Conservation (phyloP, 1,140 invertebrate genomes). For the Sycobia sp. region DNA sequence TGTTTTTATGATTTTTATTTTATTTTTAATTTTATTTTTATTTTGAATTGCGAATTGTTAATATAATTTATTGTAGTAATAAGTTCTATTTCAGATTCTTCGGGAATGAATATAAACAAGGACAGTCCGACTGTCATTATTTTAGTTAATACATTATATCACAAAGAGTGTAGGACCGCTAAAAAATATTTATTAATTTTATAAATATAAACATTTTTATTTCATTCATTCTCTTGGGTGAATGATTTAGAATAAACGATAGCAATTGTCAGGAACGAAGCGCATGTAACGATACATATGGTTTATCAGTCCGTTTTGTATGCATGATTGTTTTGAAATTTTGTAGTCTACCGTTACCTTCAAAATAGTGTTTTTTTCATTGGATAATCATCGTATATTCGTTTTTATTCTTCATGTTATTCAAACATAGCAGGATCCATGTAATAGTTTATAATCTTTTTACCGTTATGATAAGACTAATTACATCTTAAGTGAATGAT, state of each 20-base stretch:
- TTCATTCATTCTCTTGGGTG: too few species aligned
- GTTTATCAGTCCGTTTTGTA: conserved; percentile 10
- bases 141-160: too few species aligned
- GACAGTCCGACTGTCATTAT: too few species aligned
- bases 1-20: too few species aligned
- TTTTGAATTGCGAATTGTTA: too few species aligned
- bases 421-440: conserved; percentile 4
- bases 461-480: conserved; percentile 15
- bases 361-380: conserved; percentile 12
- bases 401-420: conserved; percentile 12
- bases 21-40: too few species aligned
- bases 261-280: background rate
- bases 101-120: too few species aligned
- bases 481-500: conserved; percentile 18
- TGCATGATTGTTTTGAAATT: conserved; percentile 11
- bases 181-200: too few species aligned
- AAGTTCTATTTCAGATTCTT: too few species aligned
- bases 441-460: conserved; percentile 16
- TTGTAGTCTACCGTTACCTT: conserved; percentile 23
- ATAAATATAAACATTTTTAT: too few species aligned
- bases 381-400: conserved; percentile 3
- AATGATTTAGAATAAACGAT: background rate
- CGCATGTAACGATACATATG: background rate
- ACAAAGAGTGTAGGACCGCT: too few species aligned
- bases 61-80: too few species aligned